Conservation (phyloP, 2,888 invertebrate genomes). For the Hermodice carunculata region DNA sequence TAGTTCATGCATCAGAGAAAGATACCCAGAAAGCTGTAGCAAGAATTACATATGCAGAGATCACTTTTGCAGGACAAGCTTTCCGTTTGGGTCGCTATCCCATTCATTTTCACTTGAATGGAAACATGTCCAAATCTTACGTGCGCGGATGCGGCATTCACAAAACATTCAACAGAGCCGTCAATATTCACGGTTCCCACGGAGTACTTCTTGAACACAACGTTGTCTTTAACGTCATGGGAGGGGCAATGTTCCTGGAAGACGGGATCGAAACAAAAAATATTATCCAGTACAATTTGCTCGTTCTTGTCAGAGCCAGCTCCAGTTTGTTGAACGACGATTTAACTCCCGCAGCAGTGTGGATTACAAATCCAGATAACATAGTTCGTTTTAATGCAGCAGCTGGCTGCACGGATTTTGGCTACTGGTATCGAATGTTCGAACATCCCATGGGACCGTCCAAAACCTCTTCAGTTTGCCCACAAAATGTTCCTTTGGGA, state of each 20-base stretch:
- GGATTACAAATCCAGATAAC: constrained; percentile 66
- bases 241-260: constrained; percentile 66
- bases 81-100: constrained; percentile 66
- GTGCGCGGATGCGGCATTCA: constrained; percentile 58
- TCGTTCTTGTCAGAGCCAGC: constrained; percentile 57
- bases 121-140: constrained; percentile 56
- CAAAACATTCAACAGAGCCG: constrained; percentile 61
- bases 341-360: constrained; percentile 65
- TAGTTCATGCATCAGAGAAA: constrained; percentile 30
- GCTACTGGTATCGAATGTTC: constrained; percentile 66
- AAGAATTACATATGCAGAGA: constrained; percentile 50
- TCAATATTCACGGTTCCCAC: constrained; percentile 63
- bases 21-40: constrained; percentile 17
- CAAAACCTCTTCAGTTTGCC: constrained; percentile 49
- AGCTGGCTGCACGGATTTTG: constrained; percentile 66
- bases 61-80: constrained; percentile 62
- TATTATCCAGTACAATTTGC: constrained; percentile 57
- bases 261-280: constrained; percentile 65
- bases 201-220: constrained; percentile 49
- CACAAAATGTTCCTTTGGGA: constrained; percentile 52
- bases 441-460: constrained; percentile 63
- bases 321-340: constrained; percentile 65
- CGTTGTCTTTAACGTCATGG: constrained; percentile 64
- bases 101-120: constrained; percentile 64
- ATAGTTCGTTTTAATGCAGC: constrained; percentile 56